These are phyloP conservation scores for Thaumetopoea pityocampa DNA, from an alignment of 1,140 invertebrate genomes.

Conservation along the genomic window DNA sequence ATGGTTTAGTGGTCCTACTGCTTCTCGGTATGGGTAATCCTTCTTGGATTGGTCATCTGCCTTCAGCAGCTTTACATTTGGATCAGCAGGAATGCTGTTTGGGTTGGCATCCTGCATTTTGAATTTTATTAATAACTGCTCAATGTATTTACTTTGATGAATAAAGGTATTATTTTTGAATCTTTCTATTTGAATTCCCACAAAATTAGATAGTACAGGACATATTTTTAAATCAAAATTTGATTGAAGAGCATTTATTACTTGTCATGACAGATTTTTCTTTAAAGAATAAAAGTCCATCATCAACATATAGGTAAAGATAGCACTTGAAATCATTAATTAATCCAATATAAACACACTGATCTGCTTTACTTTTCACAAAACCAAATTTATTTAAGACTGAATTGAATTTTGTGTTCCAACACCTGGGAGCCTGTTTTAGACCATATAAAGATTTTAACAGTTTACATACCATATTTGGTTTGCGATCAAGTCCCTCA, in stretches of 20 bases:
- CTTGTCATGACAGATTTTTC: slow-evolving; percentile 16
- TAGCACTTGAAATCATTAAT: slow-evolving; percentile 25
- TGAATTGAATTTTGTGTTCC: slow-evolving; percentile 13
- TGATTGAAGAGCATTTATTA: slow-evolving; percentile 27
- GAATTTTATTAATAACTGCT: slow-evolving; percentile 26
- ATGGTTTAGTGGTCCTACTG: slow-evolving; percentile 46
- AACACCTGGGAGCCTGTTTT: slow-evolving; percentile 14
- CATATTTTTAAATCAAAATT: slow-evolving; percentile 21
- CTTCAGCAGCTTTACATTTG: slow-evolving; percentile 23
- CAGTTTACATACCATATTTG: slow-evolving; percentile 11
- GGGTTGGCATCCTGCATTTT: slow-evolving; percentile 26
- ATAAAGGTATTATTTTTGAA: slow-evolving; percentile 20
- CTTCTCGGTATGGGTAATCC: slow-evolving; percentile 25
- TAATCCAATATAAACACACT: slow-evolving; percentile 38
- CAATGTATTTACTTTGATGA: slow-evolving; percentile 29
- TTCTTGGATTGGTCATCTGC: slow-evolving; percentile 6
- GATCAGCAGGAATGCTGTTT: slow-evolving; percentile 26
- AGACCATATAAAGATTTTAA: slow-evolving; percentile 10
- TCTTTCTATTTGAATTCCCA: slow-evolving; percentile 29
- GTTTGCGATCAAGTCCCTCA: slow-evolving; percentile 7
- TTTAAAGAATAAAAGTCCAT: slow-evolving; percentile 40
- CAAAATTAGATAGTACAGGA: slow-evolving; percentile 21
- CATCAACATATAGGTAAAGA: slow-evolving; percentile 63
- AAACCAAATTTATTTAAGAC: slow-evolving; percentile 3
- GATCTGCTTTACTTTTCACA: slow-evolving; percentile 45